These are phyloP conservation scores for Seira sanloemensis DNA, from an alignment of 2,888 invertebrate species.

Conservation along the genomic window DNA sequence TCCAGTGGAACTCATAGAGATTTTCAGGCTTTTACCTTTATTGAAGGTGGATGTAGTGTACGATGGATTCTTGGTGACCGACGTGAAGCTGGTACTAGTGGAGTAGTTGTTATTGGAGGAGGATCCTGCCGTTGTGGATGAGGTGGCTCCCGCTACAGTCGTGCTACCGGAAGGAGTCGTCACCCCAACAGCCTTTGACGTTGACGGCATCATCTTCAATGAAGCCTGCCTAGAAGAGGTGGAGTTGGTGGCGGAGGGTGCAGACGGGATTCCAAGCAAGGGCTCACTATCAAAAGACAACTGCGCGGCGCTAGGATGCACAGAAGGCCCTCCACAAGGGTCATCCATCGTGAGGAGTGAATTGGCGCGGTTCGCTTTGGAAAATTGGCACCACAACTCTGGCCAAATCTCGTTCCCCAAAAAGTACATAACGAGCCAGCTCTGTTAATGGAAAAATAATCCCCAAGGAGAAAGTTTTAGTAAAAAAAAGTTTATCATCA, in stretches of 20 bases:
- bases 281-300: slow-evolving; percentile 72
- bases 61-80: background rate
- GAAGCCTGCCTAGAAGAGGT: slow-evolving; percentile 39
- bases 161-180: background rate
- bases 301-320: slow-evolving; percentile 68
- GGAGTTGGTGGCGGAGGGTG: slow-evolving; percentile 11
- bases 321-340: slow-evolving; percentile 66
- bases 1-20: background rate
- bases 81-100: slow-evolving; percentile 15
- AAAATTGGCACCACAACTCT: slow-evolving; percentile 69
- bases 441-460: slow-evolving; percentile 68
- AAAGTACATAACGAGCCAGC: slow-evolving; percentile 73
- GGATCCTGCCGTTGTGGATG: slow-evolving; percentile 21
- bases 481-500: slow-evolving; percentile 2
- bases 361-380: slow-evolving; percentile 58
- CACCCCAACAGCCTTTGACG: slow-evolving; percentile 42
- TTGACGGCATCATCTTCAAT: slow-evolving; percentile 53
- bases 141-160: slow-evolving; percentile 23
- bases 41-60: background rate
- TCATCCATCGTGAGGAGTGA: slow-evolving; percentile 67
- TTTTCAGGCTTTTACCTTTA: background rate
- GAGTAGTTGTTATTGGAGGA: background rate
- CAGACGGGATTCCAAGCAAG: slow-evolving; percentile 50
- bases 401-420: slow-evolving; percentile 72
- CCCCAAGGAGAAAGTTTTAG: slow-evolving; percentile 31